Base-by-base conservation (phyloP, 2,797 vertebrate genomes). In the Thripadectes ignobilis region DNA sequence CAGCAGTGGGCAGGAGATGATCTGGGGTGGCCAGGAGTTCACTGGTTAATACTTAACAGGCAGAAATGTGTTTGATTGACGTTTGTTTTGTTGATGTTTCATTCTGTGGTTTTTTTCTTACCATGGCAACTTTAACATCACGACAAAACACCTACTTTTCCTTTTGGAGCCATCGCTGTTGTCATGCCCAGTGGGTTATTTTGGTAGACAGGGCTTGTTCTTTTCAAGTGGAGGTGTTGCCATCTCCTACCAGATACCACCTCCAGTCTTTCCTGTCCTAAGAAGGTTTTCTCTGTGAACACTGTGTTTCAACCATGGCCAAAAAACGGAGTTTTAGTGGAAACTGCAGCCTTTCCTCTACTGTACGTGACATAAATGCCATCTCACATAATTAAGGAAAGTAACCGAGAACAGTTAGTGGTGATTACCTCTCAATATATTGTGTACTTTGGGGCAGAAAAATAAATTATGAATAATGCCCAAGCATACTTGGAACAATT, bases 381-480 rank as follows among this genome's bases (percentile, higher is more conserved):
- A 69, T 78, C 65, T 78, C 88, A 89, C 74, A 6, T 95, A 96
- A 95, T 95, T 94, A 87, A 81, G 93, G 88, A 93, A 93, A 83
- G 92, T 83, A 92, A 91, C 51, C 3, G 45, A 73, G 93, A 92
- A 52, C 61, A 27, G 88, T 95, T 95, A 92, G 83, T 89, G 89
- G 82, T 82, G 85, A 96, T 95, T 97, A 95, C 93, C 84, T 96
- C 88, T 91, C 95, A 95, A 93, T 95, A 75, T 89, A 89, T 85
- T 96, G 93, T 96, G 92, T 95, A 95, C 94, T 95, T 96, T 94
- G 95, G 95, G 95, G 93, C 96, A 96, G 96, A 96, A 96, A 90
- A 97, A 96, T 96, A 96, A 96, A 92, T 96, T 95, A 96, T 94
- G 94, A 95, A 95, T 96, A 95, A 96, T 95, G 94, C 92, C 93